phyloP scores from a whole-genome alignment of 92 coral and sea anemone genomes.

The Desmophyllum pertusum region DNA sequence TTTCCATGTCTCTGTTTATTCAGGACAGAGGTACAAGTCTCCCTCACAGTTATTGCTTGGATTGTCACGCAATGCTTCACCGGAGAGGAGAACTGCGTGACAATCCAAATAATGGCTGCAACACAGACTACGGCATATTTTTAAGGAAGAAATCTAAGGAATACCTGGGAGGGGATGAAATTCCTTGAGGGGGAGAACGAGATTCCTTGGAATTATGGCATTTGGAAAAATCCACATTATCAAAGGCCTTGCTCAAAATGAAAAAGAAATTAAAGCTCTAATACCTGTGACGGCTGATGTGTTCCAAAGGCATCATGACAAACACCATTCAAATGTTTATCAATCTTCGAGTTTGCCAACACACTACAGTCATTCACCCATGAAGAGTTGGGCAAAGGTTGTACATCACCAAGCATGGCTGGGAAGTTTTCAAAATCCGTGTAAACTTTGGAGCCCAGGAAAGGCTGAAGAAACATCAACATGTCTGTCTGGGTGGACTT shows the following conservation, averaged over 20 bases:
- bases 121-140: too few relatives aligned
- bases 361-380: constrained; percentile 94
- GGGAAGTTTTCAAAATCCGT: constrained; percentile 73
- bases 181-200: too few relatives aligned
- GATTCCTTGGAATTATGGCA: too few relatives aligned
- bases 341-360: constrained; percentile 59
- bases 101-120: too few relatives aligned
- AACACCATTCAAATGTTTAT: constrained; percentile 66
- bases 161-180: too few relatives aligned
- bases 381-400: constrained; percentile 82
- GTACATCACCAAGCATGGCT: constrained; percentile 67
- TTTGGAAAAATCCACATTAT: too few relatives aligned
- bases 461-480: constrained; percentile 81
- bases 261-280: not conserved
- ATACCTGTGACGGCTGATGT: constrained; percentile 75
- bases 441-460: constrained; percentile 68
- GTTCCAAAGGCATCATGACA: constrained; percentile 42
- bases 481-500: constrained; percentile 88
- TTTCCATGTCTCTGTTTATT: not conserved
- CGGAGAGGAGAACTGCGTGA: too few relatives aligned
- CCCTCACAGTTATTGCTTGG: not conserved
- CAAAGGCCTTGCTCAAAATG: too few relatives aligned
- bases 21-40: not conserved
- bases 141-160: too few relatives aligned
- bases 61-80: not conserved